Base-by-base conservation (phyloP, 2,797 vertebrate species). In the Myotis daubentonii region DNA sequence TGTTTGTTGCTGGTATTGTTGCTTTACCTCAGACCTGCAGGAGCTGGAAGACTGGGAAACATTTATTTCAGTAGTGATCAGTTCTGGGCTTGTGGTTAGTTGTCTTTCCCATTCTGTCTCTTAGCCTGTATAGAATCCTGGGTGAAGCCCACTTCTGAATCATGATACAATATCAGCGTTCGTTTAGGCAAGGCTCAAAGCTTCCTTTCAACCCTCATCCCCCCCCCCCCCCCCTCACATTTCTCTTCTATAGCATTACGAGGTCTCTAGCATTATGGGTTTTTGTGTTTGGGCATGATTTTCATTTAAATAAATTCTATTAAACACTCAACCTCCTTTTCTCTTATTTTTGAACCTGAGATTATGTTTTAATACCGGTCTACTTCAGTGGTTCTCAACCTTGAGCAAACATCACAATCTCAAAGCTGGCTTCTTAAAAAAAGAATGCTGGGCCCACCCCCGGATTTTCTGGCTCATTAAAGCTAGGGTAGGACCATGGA, bases 371-470 rank as follows among this genome's bases (percentile, higher is more conserved):
- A 49, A 9, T n/a, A 19, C 47, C 55, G 66, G 4, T 12, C 23
- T 51, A 41, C 17, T 7, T 87, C 60, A 28, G 17, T n/a, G 19
- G 25, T 51, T 74, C 84, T 85, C 65, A 28, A 36, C 36, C 25
- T 85, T 19, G 16, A 62, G 8, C 11, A 49, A 20, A 41, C 16
- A 49, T 53, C 17, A 51, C 36, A 70, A 82, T 65, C 28, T 15
- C 12, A 5, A 74, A 10, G 70, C 47, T 5, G 13, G 2, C 33
- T 30, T 28, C 9, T 76, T 57, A 49, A 55, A 84, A 84, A 36
- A 3, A 28, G 13, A 30, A 36, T 6, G 5, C 19, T 20, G 12
- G 44, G 8, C 7, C 4, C 23, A 0, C 15, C 17, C 17, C 62
- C 11, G 16, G 47, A 13, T 38, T 65, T 90, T 78, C 60, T 8